Conservation (phyloP, 2,113 vertebrate genomes). For the Oryzias woworae region DNA sequence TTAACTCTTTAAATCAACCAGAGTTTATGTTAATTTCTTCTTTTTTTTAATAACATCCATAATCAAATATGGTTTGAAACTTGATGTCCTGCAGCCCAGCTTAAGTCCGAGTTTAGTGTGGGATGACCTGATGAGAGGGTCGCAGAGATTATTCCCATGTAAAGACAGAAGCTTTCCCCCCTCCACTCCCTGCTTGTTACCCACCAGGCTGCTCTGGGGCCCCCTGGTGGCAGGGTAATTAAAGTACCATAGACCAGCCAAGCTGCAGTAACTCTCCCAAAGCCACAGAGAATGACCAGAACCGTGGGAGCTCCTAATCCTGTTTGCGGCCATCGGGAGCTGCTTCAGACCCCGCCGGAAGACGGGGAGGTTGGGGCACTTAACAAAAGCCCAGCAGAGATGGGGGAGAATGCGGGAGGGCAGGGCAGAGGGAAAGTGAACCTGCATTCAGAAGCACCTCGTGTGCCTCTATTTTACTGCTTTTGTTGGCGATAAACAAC, state of each 20-base stretch:
- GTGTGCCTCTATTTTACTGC: slow-evolving; percentile 52
- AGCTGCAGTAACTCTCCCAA: slow-evolving; percentile 75
- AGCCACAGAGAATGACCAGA: slow-evolving; percentile 71
- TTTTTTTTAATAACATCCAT: too few relatives aligned
- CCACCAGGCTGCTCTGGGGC: slow-evolving; percentile 59
- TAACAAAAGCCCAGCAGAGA: slow-evolving; percentile 69
- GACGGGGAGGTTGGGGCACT: slow-evolving; percentile 50
- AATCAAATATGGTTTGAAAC: not conserved
- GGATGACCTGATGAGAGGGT: slow-evolving; percentile 51
- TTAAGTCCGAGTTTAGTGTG: slow-evolving; percentile 40
- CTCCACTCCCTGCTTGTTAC: slow-evolving; percentile 40
- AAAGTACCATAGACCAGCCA: slow-evolving; percentile 74
- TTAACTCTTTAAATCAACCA: too few relatives aligned
- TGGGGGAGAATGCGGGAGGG: slow-evolving; percentile 51
- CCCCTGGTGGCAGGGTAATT: slow-evolving; percentile 82
- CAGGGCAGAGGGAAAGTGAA: slow-evolving; percentile 33
- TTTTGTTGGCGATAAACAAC: slow-evolving; percentile 52
- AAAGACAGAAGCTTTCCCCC: slow-evolving; percentile 55
- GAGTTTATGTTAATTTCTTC: too few relatives aligned
- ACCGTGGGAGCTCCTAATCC: slow-evolving; percentile 79
- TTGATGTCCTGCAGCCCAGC: slow-evolving; percentile 2
- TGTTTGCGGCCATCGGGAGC: slow-evolving; percentile 74
- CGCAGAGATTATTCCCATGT: slow-evolving; percentile 67
- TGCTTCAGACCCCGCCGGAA: slow-evolving; percentile 69
- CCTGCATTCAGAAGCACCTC: slow-evolving; percentile 57